A percentile compares a stretch with the other conserved stretches of the same genome.
These are phyloP conservation scores for Aulostomus chinensis DNA, from an alignment of 2,797 vertebrate genomes.

Conservation along the genomic window DNA sequence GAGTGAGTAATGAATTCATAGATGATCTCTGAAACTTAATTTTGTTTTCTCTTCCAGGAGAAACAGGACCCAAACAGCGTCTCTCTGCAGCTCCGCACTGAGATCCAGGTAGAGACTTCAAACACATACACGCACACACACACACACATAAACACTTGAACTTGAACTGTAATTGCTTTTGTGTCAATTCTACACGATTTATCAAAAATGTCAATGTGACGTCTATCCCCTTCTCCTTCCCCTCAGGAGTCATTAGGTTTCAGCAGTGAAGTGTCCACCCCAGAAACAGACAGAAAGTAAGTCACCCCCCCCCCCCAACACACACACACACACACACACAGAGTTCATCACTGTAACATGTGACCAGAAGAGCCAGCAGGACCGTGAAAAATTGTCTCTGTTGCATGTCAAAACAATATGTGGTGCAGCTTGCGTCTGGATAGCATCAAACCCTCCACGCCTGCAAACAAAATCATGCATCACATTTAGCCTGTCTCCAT, in stretches of 20 bases:
- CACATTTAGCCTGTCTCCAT: slow-evolving; percentile 11
- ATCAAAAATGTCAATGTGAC: slow-evolving; percentile 3
- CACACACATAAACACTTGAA: neutral
- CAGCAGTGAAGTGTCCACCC: slow-evolving; percentile 90
- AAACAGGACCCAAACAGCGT: slow-evolving; percentile 88
- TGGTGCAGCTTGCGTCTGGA: slow-evolving; percentile 38
- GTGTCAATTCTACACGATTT: neutral
- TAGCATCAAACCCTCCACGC: slow-evolving; percentile 27
- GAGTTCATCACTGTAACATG: slow-evolving; percentile 1
- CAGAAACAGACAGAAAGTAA: slow-evolving; percentile 97
- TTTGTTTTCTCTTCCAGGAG: slow-evolving; percentile 77
- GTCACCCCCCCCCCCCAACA: slow-evolving; percentile 24
- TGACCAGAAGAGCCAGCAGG: neutral
- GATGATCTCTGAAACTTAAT: neutral
- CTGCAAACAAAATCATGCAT: slow-evolving; percentile 17
- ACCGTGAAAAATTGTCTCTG: slow-evolving; percentile 40
- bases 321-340: too few relatives aligned
- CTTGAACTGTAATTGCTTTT: neutral
- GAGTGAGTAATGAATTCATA: too few relatives aligned
- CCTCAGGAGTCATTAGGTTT: slow-evolving; percentile 92
- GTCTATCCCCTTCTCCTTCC: slow-evolving; percentile 18
- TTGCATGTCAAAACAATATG: slow-evolving; percentile 54
- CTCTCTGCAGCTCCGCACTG: slow-evolving; percentile 90
- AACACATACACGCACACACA: neutral
- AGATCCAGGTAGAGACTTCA: slow-evolving; percentile 92